These are phyloP conservation scores for Sussaba pulchella DNA, from an alignment of 2,888 invertebrate species.

Conservation along the genomic window DNA sequence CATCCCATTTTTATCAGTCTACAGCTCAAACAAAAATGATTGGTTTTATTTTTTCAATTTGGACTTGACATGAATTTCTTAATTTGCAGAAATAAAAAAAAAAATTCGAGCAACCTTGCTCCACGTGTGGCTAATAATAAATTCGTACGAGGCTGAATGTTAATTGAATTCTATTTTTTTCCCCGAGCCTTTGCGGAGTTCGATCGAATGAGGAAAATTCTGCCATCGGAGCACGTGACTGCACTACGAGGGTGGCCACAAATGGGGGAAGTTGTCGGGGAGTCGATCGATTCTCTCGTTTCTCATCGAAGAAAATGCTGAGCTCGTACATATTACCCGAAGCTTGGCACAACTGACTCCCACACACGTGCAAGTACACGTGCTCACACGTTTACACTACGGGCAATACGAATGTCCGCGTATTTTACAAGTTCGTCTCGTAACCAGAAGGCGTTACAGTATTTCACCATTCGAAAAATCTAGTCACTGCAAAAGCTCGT, in stretches of 20 bases:
- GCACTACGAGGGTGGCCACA: constrained; percentile 34
- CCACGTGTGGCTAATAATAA: constrained; percentile 4
- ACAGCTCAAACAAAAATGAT: too few relatives aligned
- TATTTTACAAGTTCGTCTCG: constrained; percentile 8
- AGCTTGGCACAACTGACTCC: neutral
- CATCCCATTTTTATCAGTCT: too few relatives aligned
- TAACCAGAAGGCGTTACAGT: neutral
- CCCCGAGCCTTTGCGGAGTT: neutral
- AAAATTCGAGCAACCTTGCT: neutral
- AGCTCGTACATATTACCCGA: constrained; percentile 43
- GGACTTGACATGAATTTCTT: neutral
- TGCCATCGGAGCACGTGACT: constrained; percentile 47
- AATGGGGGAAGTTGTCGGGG: constrained; percentile 6
- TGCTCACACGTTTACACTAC: neutral
- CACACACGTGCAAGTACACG: neutral
- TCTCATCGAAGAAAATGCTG: constrained; percentile 58
- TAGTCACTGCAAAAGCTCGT: too few relatives aligned
- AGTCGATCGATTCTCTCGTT: constrained; percentile 57
- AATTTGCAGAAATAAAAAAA: neutral
- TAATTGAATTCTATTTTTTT: constrained; percentile 14
- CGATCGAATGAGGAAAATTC: constrained; percentile 35
- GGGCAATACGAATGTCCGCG: neutral
- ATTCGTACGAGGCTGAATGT: neutral
- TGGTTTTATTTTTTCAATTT: neutral
- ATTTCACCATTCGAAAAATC: neutral